Evolutionary conservation across 2,888 invertebrate species (phyloP).

Genomic region (Gnatocerus cornutus): DNA sequence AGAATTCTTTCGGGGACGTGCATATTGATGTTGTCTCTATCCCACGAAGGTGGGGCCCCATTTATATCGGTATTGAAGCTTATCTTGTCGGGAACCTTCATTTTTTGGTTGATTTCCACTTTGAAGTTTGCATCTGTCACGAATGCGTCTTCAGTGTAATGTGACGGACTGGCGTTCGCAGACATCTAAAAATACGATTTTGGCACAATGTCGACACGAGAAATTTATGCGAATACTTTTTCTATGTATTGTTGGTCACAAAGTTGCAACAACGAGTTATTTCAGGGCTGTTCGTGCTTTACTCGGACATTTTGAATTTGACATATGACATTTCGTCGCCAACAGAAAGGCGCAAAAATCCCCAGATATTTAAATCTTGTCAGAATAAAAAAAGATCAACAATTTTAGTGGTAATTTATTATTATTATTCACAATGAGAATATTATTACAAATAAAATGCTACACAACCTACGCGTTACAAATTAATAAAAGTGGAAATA

Average conservation of each 20-base stretch:
- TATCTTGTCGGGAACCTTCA: slow-evolving; percentile 87
- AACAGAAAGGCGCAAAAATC: not conserved
- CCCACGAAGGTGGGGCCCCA: slow-evolving; percentile 77
- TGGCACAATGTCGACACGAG: not conserved
- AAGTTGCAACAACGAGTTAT: not conserved
- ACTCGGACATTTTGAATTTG: slow-evolving; percentile 41
- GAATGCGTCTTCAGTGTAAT: slow-evolving; percentile 79
- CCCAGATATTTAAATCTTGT: no score
- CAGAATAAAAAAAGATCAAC: no score
- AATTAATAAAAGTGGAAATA: no score
- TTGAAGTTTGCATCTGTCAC: slow-evolving; percentile 77
- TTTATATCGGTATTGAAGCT: slow-evolving; percentile 82
- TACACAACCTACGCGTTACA: no score
- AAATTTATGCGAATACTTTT: slow-evolving; percentile 1
- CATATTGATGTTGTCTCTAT: slow-evolving; percentile 89
- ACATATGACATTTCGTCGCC: slow-evolving; percentile 25
- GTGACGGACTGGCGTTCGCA: slow-evolving; percentile 76
- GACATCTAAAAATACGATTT: slow-evolving; percentile 71
- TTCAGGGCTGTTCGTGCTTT: not conserved
- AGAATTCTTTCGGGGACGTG: slow-evolving; percentile 95
- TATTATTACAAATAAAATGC: no score
- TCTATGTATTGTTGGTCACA: not conserved
- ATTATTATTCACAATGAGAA: no score
- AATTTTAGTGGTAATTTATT: no score
- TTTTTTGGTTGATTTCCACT: slow-evolving; percentile 85